Base-by-base conservation (phyloP, 2,797 vertebrate genomes). In the Tokudaia muenninki region DNA sequence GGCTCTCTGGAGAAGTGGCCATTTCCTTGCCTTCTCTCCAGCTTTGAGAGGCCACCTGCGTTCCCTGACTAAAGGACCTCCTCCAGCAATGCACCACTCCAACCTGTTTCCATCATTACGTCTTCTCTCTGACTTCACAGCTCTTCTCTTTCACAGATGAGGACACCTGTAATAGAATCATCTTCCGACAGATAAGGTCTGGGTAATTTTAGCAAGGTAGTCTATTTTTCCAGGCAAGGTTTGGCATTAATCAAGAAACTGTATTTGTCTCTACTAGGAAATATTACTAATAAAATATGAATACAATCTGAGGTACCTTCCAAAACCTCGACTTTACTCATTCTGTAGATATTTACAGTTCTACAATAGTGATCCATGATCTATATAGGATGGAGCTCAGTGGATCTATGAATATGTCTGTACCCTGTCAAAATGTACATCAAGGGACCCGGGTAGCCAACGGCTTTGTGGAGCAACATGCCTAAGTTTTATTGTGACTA, bases 201-300 rank as follows among this genome's bases (percentile, higher is more conserved):
- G 65, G 65, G 47, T 34, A 44, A 97, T 72, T 93, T 93, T 82
- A 94, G 0, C n/a, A 95, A 91, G 12, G 94, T 24, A 79, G 6
- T 90, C 31, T 82, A 44, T 77, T 70, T 95, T 94, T 94, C 81
- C 26, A 93, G 79, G 72, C 26, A 61, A 94, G 77, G 89, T 22
- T 41, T 95, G 59, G 84, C 41, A 82, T 52, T 61, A 8, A 96
- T 96, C 95, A 93, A 22, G 22, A 92, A 95, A 88, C 41, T 92
- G 14, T 87, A 92, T 22, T 88, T 82, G 72, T 94, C 31, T 95
- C 67, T 92, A 29, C 83, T 83, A 47, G 47, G 87, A 89, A 95
- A 59, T 79, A 55, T 87, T 65, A 90, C 88, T 97, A 98, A 65
- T 96, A 79, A 98, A 97, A 31, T 29, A 0, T 29, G 87, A 93